Evolutionary conservation across 1,140 invertebrate genomes (phyloP), one percentile per base, ranked within the genome.

Genomic region (Planococcus citri): DNA sequence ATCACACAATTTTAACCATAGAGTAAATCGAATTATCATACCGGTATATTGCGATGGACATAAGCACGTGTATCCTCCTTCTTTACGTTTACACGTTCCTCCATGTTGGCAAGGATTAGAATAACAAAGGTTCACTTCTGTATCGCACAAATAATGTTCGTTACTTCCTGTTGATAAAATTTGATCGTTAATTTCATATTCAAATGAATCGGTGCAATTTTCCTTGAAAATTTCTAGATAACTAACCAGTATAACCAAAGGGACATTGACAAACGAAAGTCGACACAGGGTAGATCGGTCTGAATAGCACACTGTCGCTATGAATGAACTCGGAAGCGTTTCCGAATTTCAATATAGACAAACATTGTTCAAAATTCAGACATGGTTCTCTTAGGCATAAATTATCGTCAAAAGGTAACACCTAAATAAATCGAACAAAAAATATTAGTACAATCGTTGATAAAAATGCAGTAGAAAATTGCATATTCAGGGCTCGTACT

Each of bases 61-160:
- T 0, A 89, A 82, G 77, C 97, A 99, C 0, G 90, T 90, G 77
- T 95, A 98, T 1, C 94, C 94, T 12, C 92, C 88, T 79, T 99
- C 97, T 6, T 86, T 84, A 0, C 91, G 80, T 69, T 89, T 78
- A 75, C 97, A 99, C 0, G 85, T 89, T 0, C 95, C 96, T 29
- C 89, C 90, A 76, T 94, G 92, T 73, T 84, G 80, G 77, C 97
- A 99, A 0, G 96, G 95, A 74, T 89, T 92, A 1, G 94, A 97
- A 77, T 97, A 98, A 77, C 97, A 99, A 0, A 98, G 79, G 80
- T 99, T 95, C 0, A 99, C 91, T 78, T 98, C 95, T 0, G 91
- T 93, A 76, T 98, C 95, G 77, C 97, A 99, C 60, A 95, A 81
- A 73, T 95, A 96, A 76, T 94, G 90, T 74, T 94, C 91, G 69